Conservation (phyloP, 2,888 invertebrate species). For the Hartigia nigra region DNA sequence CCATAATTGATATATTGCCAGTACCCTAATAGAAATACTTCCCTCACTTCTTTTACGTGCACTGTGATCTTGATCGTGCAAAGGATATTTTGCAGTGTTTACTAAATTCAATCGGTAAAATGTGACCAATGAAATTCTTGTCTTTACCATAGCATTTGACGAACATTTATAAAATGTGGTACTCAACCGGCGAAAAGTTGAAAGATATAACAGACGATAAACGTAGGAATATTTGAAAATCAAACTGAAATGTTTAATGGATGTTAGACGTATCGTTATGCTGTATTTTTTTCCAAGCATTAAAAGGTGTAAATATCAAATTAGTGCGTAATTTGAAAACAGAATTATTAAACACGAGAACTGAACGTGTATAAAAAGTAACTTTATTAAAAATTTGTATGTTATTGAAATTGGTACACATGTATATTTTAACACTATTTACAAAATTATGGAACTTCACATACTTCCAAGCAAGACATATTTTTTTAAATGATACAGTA, state of each 20-base stretch:
- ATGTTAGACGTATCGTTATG: not conserved
- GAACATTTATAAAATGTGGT: not conserved
- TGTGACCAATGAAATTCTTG: not conserved
- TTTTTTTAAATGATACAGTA: not conserved
- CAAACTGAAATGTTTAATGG: not conserved
- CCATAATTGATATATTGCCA: not conserved
- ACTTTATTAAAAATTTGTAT: not conserved
- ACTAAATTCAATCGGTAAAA: not conserved
- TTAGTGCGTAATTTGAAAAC: not conserved
- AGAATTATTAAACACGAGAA: not conserved
- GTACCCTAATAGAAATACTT: not conserved
- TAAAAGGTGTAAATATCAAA: not conserved
- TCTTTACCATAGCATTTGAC: not conserved
- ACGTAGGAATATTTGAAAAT: not conserved
- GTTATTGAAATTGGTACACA: not conserved
- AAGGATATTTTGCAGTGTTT: not conserved
- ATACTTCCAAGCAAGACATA: not conserved
- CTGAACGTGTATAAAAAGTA: not conserved
- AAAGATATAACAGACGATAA: not conserved
- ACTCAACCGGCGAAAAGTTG: not conserved
- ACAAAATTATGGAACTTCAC: not conserved
- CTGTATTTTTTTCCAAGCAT: not conserved
- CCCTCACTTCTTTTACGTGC: not conserved
- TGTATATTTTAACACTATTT: not conserved
- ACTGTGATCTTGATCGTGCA: not conserved